A percentile compares a stretch with the other conserved stretches of the same genome.
phyloP scores from a whole-genome alignment of 2,797 vertebrate species.

The Platalea minor region DNA sequence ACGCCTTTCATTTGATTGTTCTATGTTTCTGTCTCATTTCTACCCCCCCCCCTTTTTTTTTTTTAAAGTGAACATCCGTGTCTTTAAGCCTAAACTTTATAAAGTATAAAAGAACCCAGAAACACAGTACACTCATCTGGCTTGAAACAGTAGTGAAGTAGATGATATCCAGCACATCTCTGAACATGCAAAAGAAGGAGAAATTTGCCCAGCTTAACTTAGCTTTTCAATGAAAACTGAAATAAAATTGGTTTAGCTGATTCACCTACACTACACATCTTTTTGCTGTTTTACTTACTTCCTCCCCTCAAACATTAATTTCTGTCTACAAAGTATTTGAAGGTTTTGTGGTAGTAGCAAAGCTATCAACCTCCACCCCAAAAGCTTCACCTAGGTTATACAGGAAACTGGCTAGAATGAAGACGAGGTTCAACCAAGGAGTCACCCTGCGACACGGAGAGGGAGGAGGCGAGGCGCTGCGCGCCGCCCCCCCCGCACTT shows the following conservation, averaged over 20 bases:
- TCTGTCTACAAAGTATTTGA: constrained; percentile 86
- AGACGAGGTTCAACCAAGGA: constrained; percentile 76
- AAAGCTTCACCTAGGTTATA: constrained; percentile 80
- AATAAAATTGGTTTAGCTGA: constrained; percentile 24
- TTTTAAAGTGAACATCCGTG: neutral
- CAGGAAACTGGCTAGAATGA: constrained; percentile 82
- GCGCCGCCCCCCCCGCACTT: neutral
- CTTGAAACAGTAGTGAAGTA: neutral
- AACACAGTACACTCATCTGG: neutral
- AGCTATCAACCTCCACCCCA: constrained; percentile 84
- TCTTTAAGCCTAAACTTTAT: neutral
- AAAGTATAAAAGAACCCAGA: constrained; percentile 10
- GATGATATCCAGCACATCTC: neutral
- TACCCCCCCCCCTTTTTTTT: neutral
- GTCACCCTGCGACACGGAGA: neutral
- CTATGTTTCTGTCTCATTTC: neutral
- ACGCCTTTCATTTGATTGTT: constrained; percentile 27
- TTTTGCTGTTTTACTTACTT: constrained; percentile 67
- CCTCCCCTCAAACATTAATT: constrained; percentile 80
- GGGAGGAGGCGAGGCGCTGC: neutral
- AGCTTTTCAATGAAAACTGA: neutral
- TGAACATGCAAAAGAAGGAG: neutral
- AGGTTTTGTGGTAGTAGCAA: constrained; percentile 82
- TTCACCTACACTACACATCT: neutral
- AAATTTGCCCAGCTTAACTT: neutral